Conservation (phyloP, 2,888 invertebrate genomes). For the Stomorhina lunata region DNA sequence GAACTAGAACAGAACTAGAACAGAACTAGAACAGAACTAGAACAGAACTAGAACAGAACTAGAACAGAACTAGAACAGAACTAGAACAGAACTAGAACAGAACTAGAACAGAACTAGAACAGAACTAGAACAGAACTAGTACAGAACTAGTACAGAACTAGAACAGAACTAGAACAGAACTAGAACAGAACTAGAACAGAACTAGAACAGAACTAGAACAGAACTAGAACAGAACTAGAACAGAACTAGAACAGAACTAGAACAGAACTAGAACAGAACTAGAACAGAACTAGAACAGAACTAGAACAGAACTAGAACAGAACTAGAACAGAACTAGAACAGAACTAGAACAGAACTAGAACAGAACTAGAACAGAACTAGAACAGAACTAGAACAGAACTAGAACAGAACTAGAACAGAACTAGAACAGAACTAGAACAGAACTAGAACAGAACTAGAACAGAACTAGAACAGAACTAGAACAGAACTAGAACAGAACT, state of each 20-base stretch:
- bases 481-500: not conserved
- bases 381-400: not conserved
- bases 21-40: not conserved
- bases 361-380: not conserved
- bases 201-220: not conserved
- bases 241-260: not conserved
- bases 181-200: not conserved
- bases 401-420: too few relatives aligned
- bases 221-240: not conserved
- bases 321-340: not conserved
- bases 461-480: not conserved
- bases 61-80: not conserved
- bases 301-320: not conserved
- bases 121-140: too few relatives aligned
- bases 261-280: not conserved
- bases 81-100: not conserved
- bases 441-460: not conserved
- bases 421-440: too few relatives aligned
- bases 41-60: not conserved
- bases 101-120: too few relatives aligned
- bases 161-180: not conserved
- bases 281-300: not conserved
- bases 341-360: not conserved
- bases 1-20: not conserved
- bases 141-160: not conserved